Base-by-base conservation (phyloP, 35 echinoderm and acorn worm species). In the Anneissia japonica region DNA sequence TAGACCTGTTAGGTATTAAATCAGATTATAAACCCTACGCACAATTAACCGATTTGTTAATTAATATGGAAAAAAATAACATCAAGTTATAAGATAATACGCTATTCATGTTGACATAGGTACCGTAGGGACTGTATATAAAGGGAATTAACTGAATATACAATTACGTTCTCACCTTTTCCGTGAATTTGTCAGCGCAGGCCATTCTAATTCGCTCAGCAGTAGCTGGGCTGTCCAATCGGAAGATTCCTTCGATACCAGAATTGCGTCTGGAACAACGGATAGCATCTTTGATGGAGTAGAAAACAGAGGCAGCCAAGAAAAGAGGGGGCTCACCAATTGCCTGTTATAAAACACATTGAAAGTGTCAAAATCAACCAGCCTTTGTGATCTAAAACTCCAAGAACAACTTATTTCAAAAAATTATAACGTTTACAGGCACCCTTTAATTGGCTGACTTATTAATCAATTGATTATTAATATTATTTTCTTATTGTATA, bases 271-370 rank as follows among this genome's bases (percentile, higher is more conserved):
- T 85, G 30, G 94, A 91, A 31, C 91, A 82, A 35, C 34, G 75
- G 75, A 97, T 91, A 28, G 94, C 94, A 45, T 97, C 94, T 72
- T 90, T 93, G 77, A 97, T 92, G 11, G 94, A 91, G 74, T 93
- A 97, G 72, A 93, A 88, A 0, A 97, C 88, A 9, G 94, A 90
- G 23, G 88, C 46, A 29, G 84, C 84, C 26, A 97, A 39, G 21
- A 87, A 84, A 0, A 97, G 87, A 21, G 87, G 87, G 0, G 87
- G 87, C 72, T 89, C 87, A 39, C 87, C 87, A 37, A 89, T 73
- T 11, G 79, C 87, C 87, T 88, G 17, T 64, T 26, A 64, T 19
- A 64, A n/a, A n/a, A 45, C 16, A 45, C 4, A 45, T 45, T 45
- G 40, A 16, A 45, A 45, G 16, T 7, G 40, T 45, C n/a, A n/a